phyloP scores from a whole-genome alignment of 2,113 vertebrate species.

The Melanocharis versteri region DNA sequence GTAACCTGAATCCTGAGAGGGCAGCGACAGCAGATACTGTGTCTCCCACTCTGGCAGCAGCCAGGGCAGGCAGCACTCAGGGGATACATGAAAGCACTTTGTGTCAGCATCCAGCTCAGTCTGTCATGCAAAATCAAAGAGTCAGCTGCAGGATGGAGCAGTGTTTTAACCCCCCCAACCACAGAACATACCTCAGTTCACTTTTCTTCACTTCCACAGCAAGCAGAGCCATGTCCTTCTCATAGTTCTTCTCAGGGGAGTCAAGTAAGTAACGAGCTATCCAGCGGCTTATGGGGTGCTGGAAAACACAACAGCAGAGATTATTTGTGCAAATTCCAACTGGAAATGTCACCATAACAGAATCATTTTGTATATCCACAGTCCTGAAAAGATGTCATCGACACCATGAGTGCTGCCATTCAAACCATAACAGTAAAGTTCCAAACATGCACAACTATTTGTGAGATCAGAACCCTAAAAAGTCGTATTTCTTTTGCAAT shows the following conservation, averaged over 20 bases:
- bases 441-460: not conserved
- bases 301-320: not conserved
- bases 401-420: not conserved
- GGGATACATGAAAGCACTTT: not conserved
- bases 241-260: slow-evolving; percentile 87
- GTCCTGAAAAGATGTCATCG: not conserved
- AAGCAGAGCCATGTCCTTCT: slow-evolving; percentile 85
- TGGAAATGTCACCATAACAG: not conserved
- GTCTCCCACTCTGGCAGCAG: not conserved
- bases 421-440: not conserved
- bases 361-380: not conserved
- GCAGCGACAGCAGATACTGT: not conserved
- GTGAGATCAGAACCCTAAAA: not conserved
- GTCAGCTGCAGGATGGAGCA: not conserved
- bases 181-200: slow-evolving; percentile 77
- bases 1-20: not conserved
- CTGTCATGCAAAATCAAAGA: not conserved
- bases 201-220: slow-evolving; percentile 80
- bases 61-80: not conserved
- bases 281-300: slow-evolving; percentile 96
- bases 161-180: not conserved
- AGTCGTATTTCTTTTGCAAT: not conserved
- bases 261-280: slow-evolving; percentile 78
- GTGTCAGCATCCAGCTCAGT: not conserved
- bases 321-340: not conserved